phyloP scores from a whole-genome alignment of 2,888 invertebrate genomes.

The Troides helena region DNA sequence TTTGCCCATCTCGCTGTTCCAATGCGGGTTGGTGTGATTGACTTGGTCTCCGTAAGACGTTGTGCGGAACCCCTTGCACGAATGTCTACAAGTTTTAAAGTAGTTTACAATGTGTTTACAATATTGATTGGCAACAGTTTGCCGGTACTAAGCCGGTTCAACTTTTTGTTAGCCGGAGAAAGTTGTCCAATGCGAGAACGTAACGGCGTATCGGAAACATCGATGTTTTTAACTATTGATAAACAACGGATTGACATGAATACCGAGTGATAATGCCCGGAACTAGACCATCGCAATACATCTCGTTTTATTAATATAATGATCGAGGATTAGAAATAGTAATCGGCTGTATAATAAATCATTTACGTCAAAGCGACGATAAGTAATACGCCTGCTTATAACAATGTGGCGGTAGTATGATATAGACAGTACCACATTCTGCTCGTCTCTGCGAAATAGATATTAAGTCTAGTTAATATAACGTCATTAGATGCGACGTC shows the following conservation, averaged over 20 bases:
- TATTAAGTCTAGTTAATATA: too few species aligned
- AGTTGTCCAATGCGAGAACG: constrained; percentile 47
- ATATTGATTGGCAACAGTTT: constrained; percentile 29
- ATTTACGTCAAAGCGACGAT: neutral
- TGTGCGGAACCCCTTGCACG: too few species aligned
- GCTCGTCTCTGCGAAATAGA: too few species aligned
- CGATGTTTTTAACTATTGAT: constrained; percentile 22
- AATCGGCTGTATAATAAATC: neutral
- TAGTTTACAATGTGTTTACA: constrained; percentile 16
- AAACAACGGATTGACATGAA: constrained; percentile 29
- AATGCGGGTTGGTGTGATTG: too few species aligned
- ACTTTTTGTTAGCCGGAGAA: constrained; percentile 60
- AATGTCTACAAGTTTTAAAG: neutral
- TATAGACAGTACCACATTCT: too few species aligned
- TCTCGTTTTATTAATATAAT: neutral
- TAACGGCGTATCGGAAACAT: constrained; percentile 35
- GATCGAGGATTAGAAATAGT: neutral
- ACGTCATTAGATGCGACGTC: too few species aligned
- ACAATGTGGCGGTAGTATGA: too few species aligned
- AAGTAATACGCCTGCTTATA: too few species aligned
- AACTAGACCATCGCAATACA: constrained; percentile 14
- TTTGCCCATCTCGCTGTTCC: too few species aligned
- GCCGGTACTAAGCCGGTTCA: constrained; percentile 38
- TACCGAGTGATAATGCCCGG: constrained; percentile 20
- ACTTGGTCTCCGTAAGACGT: too few species aligned